Conservation (phyloP, 2,888 invertebrate genomes). For the Acleris emargana region DNA sequence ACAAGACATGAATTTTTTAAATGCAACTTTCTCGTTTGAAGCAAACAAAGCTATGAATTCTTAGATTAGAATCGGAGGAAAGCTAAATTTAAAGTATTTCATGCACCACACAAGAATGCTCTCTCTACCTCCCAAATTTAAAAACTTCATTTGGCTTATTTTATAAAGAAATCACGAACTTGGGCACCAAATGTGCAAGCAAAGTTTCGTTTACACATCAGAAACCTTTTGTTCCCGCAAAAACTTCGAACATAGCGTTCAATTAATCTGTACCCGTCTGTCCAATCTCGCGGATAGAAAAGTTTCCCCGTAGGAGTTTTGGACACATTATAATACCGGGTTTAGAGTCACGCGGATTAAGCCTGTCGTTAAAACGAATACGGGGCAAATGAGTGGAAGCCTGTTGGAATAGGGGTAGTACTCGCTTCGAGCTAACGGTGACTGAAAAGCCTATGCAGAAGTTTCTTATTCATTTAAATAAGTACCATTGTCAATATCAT, state of each 20-base stretch:
- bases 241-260: conserved; percentile 29
- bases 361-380: conserved; percentile 55
- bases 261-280: conserved; percentile 26
- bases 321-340: conserved; percentile 45
- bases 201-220: conserved; percentile 13
- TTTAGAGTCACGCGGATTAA: conserved; percentile 46
- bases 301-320: conserved; percentile 40
- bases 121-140: too few relatives aligned
- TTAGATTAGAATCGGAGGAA: too few relatives aligned
- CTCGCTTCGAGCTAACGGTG: conserved; percentile 6
- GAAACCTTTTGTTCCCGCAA: conserved; percentile 21
- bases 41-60: too few relatives aligned
- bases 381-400: conserved; percentile 42
- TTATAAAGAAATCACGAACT: too few relatives aligned
- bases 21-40: too few relatives aligned
- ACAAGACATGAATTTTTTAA: too few relatives aligned
- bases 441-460: too few relatives aligned
- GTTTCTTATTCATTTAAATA: too few relatives aligned
- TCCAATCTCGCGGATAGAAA: conserved; percentile 37
- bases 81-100: too few relatives aligned
- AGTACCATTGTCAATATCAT: too few relatives aligned
- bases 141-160: too few relatives aligned
- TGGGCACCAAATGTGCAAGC: neutral
- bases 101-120: too few relatives aligned
- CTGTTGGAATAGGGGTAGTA: conserved; percentile 12